Percentiles rank a stretch among this genome's conserved stretches.
phyloP scores from a whole-genome alignment of 2,113 vertebrate species.

The Engraulis encrasicolus region DNA sequence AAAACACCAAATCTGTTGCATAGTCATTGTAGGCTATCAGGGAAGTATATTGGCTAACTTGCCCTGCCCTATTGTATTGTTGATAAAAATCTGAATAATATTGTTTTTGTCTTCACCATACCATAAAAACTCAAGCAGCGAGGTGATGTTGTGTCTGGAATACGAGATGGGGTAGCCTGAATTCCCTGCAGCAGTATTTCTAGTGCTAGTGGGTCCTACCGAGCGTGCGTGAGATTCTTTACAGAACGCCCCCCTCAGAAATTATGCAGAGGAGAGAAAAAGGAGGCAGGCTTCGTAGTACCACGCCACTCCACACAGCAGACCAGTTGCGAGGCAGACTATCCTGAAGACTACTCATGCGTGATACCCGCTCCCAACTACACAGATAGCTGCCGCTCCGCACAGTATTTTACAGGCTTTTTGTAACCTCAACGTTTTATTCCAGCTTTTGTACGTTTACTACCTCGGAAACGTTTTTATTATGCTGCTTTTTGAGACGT shows the following conservation, averaged over 20 bases:
- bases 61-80: background rate
- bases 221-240: conserved; percentile 58
- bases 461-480: background rate
- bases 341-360: conserved; percentile 28
- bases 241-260: conserved; percentile 61
- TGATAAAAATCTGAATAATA: background rate
- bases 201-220: conserved; percentile 24
- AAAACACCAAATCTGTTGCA: background rate
- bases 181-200: conserved; percentile 48
- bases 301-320: conserved; percentile 44
- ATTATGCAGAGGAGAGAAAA: conserved; percentile 53
- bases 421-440: conserved; percentile 30
- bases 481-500: background rate
- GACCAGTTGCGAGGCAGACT: conserved; percentile 45
- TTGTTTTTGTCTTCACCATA: background rate
- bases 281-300: conserved; percentile 38
- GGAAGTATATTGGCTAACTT: background rate
- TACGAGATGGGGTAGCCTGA: background rate
- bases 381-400: background rate
- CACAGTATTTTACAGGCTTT: background rate
- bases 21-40: background rate
- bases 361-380: background rate
- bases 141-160: background rate
- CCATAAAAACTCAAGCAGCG: background rate
- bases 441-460: conserved; percentile 10